A percentile compares a stretch with the other conserved stretches of the same genome.
These are phyloP conservation scores for Calliopsis andreniformis DNA, from an alignment of 1,140 invertebrate genomes.

Conservation along the genomic window DNA sequence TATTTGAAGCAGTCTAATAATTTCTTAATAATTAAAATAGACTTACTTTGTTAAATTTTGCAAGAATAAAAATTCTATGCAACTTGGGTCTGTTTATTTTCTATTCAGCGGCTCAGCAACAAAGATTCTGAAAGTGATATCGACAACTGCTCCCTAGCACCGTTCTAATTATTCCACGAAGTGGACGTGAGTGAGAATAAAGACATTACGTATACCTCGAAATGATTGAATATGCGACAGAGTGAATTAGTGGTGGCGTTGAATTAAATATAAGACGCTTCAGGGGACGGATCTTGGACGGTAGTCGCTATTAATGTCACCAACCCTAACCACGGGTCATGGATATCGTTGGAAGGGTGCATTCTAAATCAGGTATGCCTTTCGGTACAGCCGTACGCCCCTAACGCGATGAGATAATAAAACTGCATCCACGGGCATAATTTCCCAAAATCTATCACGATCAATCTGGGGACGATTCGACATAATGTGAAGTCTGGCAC, in stretches of 20 bases:
- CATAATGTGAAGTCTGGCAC: too few species aligned
- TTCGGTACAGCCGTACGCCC: conserved; percentile 48
- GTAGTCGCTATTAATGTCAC: conserved; percentile 71
- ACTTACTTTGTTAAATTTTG: too few species aligned
- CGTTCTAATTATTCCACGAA: background rate
- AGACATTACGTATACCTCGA: conserved; percentile 53
- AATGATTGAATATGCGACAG: conserved; percentile 65
- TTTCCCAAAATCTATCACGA: conserved; percentile 49
- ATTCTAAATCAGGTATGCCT: conserved; percentile 67
- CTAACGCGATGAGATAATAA: conserved; percentile 62
- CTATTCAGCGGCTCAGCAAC: too few species aligned
- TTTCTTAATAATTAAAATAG: too few species aligned
- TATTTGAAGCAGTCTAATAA: too few species aligned
- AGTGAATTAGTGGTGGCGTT: conserved; percentile 67
- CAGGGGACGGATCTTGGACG: conserved; percentile 49
- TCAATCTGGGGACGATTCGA: background rate
- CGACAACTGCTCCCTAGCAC: too few species aligned
- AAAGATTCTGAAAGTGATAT: background rate
- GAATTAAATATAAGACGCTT: conserved; percentile 72
- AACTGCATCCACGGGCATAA: conserved; percentile 56
- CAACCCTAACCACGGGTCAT: conserved; percentile 67
- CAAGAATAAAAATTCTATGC: too few species aligned
- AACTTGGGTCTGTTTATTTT: too few species aligned
- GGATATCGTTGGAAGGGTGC: conserved; percentile 68
- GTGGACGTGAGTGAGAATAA: conserved; percentile 51